These are phyloP conservation scores for Sicus ferrugineus DNA, from an alignment of 2,888 invertebrate genomes.

Conservation along the genomic window DNA sequence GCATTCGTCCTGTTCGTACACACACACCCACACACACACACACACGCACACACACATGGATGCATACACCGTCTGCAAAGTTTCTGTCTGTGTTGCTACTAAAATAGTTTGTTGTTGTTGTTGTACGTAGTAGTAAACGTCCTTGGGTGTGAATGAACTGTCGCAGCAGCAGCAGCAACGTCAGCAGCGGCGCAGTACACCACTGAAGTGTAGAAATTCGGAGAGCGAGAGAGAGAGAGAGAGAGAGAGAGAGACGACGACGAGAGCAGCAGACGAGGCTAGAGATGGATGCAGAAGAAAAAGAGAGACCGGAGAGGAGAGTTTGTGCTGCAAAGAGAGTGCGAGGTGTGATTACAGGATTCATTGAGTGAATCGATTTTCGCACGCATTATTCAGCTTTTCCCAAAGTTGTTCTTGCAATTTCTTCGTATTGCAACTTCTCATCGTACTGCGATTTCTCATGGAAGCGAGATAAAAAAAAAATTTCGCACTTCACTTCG, in stretches of 20 bases:
- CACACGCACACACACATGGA: not conserved
- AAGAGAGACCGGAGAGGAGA: too few species aligned
- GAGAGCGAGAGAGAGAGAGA: not conserved
- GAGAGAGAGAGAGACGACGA: not conserved
- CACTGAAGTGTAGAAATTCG: not conserved
- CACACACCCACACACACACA: not conserved
- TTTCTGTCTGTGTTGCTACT: constrained; percentile 16
- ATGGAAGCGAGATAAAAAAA: too few species aligned
- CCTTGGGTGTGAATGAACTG: constrained; percentile 50
- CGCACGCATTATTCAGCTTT: too few species aligned
- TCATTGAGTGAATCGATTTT: too few species aligned
- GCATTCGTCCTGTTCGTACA: too few species aligned
- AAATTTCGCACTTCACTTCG: too few species aligned
- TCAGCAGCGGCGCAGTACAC: constrained; percentile 8
- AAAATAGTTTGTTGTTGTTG: constrained; percentile 26
- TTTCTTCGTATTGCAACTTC: too few species aligned
- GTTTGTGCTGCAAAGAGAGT: too few species aligned
- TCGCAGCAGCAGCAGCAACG: constrained; percentile 15
- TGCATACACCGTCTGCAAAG: constrained; percentile 15
- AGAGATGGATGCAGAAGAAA: not conserved
- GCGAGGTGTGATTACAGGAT: too few species aligned
- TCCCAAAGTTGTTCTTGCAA: too few species aligned
- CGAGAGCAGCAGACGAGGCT: not conserved
- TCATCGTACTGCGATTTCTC: too few species aligned
- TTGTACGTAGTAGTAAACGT: constrained; percentile 45